Base-by-base conservation (phyloP, 2,888 invertebrate genomes). In the Philereme vetulata region DNA sequence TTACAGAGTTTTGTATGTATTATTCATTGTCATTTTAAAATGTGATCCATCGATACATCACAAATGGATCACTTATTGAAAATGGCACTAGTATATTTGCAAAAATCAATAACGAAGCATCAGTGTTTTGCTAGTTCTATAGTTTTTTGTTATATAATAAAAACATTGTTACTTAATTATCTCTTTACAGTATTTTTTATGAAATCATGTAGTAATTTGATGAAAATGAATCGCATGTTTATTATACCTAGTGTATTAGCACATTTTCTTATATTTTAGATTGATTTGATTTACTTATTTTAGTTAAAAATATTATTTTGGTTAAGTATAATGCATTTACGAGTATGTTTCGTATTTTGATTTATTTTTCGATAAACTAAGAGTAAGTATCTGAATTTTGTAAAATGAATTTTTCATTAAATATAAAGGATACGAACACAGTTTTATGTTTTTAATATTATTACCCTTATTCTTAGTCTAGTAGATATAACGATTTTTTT, bases 381-480 rank as follows among this genome's bases (percentile, higher is more conserved):
- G 74, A 84, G 78, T 84, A 84, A 84, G 78, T 84, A 84, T 77
- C 80, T 77, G 77, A 86, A 86, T 88, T 89, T 89, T 90, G 87
- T 89, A 88, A 88, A 87, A 86, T 79, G 84, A 84, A 77, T 85
- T 88, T 88, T 88, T 88, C 81, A 86, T 83, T 86, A 85, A 88
- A 85, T 81, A 76, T 82, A 84, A 85, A 84, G 67, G 70, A 83
- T 80, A 80, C 69, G 66, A 75, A 69, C 61, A 51, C 57, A 63
- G 55, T 59, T 56, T 64, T 61, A 63, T 62, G 44, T 65, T 68
- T 59, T 65, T 43, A 32, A 53, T 10, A 32, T 47, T 51, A 5
- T n/a, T 21, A 38, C 45, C 21, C 21, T 21, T 21, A 21, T 21
- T 21, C 21, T 21, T 21, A 21, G 21, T 21, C 21, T 7, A 38